Evolutionary conservation across 1,140 invertebrate genomes (phyloP).

Genomic region (Drosophila miranda): DNA sequence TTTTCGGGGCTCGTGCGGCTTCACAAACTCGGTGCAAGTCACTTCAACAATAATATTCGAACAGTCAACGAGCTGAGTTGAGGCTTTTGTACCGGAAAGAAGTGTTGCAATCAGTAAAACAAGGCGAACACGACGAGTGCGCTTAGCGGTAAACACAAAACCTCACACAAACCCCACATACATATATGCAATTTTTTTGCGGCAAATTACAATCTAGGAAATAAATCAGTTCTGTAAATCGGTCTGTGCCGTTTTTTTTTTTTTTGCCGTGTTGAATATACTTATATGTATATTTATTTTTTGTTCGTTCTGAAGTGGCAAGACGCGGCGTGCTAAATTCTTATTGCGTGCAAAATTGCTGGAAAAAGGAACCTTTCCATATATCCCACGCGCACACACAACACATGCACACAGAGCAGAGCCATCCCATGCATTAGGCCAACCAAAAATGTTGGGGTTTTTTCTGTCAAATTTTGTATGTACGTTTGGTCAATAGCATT

Average conservation of each 20-base stretch:
- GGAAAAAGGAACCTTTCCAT: neutral
- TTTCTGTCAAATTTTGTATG: constrained; percentile 12
- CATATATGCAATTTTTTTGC: constrained; percentile 29
- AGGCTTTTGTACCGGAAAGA: constrained; percentile 8
- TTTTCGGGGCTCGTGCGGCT: constrained; percentile 21
- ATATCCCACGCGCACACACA: constrained; percentile 24
- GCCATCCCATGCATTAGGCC: neutral
- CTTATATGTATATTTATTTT: constrained; percentile 31
- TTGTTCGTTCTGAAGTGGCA: constrained; percentile 52
- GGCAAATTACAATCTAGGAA: constrained; percentile 11
- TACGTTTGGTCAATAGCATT: too few species aligned
- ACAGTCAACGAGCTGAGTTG: constrained; percentile 42
- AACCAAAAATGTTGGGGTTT: constrained; percentile 6
- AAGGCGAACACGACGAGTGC: constrained; percentile 60
- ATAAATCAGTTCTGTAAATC: neutral
- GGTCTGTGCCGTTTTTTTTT: too few species aligned
- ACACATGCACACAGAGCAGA: neutral
- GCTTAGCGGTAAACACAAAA: constrained; percentile 71
- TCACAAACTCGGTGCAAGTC: neutral
- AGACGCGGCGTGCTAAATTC: constrained; percentile 60
- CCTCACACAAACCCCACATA: constrained; percentile 21
- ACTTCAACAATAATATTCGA: neutral
- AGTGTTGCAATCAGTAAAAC: constrained; percentile 43
- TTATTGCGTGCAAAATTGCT: constrained; percentile 60
- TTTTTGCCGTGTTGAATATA: constrained; percentile 10